Base-by-base conservation (phyloP, 2,888 invertebrate genomes). In the Pyrochroa serraticornis region DNA sequence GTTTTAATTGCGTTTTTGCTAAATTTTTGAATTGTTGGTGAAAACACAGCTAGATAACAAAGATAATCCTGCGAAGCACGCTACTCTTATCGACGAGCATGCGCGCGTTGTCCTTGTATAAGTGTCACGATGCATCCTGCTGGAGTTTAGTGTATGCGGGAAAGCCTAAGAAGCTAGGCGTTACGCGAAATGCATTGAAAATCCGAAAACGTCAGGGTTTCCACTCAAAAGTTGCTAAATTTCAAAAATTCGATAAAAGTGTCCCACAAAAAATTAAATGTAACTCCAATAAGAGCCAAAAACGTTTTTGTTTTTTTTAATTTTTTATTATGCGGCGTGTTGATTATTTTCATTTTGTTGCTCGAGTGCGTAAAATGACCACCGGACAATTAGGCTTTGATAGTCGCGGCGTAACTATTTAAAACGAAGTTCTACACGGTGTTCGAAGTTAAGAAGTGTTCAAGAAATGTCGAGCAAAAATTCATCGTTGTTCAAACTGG, bases 341-440 rank as follows among this genome's bases (percentile, higher is more conserved):
- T 12, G 35, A 33, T 5, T 33, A 49, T 33, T 57, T 57, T 51
- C 33, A 10, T 31, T 31, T 9, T 9, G 35, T 44, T 44, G 41
- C 9, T 39, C 34, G n/a, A 39, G 32, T 33, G 41, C 46, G 35
- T 30, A 39, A 32, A 37, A 30, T 43, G 22, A 22, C 22, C 3
- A 43, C 33, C 32, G 10, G 32, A 43, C 30, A n/a, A 8, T 31
- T 42, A 14, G 6, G 9, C 7, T 32, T 31, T 1, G 12, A n/a
- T 1, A 32, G 33, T 9, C 10, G n/a, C 30, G 22, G 7, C 22
- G 22, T 37, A 46, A 54, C 43, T 56, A 39, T 50, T 59, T 67
- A 77, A 76, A 71, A 78, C 78, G 78, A 79, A 75, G 76, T 78
- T 75, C 74, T 78, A 78, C 74, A 77, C 78, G 68, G 78, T 79